Evolutionary conservation across 2,113 vertebrate genomes (phyloP), one percentile per base, ranked within the genome.

Genomic region (Polypterus bichir): DNA sequence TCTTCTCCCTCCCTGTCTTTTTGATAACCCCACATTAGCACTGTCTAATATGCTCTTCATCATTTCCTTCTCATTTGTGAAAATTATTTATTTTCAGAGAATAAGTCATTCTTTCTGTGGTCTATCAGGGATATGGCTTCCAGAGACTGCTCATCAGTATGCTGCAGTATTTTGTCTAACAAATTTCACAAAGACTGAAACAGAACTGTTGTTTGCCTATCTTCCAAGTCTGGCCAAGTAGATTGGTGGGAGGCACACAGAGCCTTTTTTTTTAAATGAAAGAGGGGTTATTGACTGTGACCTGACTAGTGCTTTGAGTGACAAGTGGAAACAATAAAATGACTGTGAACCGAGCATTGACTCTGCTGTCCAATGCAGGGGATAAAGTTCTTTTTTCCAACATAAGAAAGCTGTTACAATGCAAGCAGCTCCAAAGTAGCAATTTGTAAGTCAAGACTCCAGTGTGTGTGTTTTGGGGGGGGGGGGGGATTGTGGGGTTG

Each of bases 281-380:
- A 75, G 75, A 76, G 78, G 75, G 75, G 74, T 77, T 83, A 82
- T 82, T 83, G 76, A 83, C 78, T 77, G 73, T 69, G 62, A 65
- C 70, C 68, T 70, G 73, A 73, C 76, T 76, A 71, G 75, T 75
- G 68, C 72, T 83, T 84, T 78, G 81, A 89, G 78, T 80, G 83
- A 83, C 81, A 79, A 79, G 77, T 68, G 76, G 81, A 82, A 86
- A 90, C 87, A 89, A 88, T 87, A 77, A 75, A 10, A 79, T 76
- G 77, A 80, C 88, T 90, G 85, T 92, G 86, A 81, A 84, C 73
- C 72, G 56, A 64, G 73, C 76, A 74, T 74, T 70, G 66, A 67
- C 75, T 84, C 76, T 76, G 76, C 74, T 81, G 81, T 84, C 75
- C 77, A 79, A 78, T 79, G 77, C 66, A 70, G 74, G 75, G 77